Percentiles rank a stretch among this genome's conserved stretches.
These are phyloP conservation scores for Lysiphlebus fabarum DNA, from an alignment of 1,140 invertebrate genomes.

Conservation along the genomic window DNA sequence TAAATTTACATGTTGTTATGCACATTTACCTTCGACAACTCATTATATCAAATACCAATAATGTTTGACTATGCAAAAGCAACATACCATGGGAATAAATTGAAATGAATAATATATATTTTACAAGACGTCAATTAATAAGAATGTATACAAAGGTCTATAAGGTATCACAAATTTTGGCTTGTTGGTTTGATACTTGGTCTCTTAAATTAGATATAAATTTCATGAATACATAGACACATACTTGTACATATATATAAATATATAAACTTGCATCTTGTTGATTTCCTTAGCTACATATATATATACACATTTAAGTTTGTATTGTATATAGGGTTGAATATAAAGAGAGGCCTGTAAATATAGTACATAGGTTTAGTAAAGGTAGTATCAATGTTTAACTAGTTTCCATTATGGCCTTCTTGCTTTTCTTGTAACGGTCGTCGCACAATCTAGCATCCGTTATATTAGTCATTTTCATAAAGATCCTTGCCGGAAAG, in stretches of 20 bases:
- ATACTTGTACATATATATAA: background rate
- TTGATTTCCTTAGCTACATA: background rate
- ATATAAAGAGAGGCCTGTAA: background rate
- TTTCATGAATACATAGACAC: background rate
- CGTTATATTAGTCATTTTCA: constrained; percentile 30
- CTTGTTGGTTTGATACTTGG: constrained; percentile 7
- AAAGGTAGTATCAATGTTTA: constrained; percentile 51
- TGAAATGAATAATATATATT: constrained; percentile 44
- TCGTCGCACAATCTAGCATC: constrained; percentile 28
- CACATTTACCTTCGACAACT: constrained; percentile 5
- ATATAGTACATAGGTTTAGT: constrained; percentile 35
- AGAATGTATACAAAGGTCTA: constrained; percentile 49
- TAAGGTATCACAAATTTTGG: constrained; percentile 33
- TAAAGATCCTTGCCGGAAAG: constrained; percentile 35
- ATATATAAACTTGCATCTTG: background rate
- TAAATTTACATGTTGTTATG: background rate
- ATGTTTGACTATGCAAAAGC: background rate
- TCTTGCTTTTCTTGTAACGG: constrained; percentile 22
- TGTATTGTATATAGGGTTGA: background rate
- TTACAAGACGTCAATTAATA: constrained; percentile 49
- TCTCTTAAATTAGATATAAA: background rate
- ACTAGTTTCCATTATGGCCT: constrained; percentile 51
- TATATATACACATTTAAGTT: background rate
- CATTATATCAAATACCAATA: background rate
- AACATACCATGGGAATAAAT: constrained; percentile 33